phyloP scores from a whole-genome alignment of 2,888 invertebrate genomes.

The Syrista parreyssii region DNA sequence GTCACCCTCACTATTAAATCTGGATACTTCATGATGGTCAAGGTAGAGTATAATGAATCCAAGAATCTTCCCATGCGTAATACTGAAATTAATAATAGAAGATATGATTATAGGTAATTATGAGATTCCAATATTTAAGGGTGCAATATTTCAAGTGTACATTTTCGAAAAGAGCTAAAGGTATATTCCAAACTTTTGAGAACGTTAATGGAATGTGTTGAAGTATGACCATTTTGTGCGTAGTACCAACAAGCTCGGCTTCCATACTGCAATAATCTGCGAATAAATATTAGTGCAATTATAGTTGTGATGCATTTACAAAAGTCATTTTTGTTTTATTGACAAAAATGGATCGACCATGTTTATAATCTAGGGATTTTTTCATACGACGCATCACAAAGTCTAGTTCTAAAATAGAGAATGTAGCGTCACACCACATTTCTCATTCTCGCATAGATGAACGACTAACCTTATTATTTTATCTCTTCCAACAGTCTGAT shows the following conservation, averaged over 20 bases:
- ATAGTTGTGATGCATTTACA: neutral
- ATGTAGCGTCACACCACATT: no score
- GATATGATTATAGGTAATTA: neutral
- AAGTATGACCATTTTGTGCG: conserved; percentile 73
- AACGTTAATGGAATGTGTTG: conserved; percentile 73
- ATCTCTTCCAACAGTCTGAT: conserved; percentile 68
- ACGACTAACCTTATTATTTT: conserved; percentile 66
- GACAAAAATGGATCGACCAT: neutral
- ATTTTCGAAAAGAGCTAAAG: conserved; percentile 86
- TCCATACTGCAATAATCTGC: conserved; percentile 85
- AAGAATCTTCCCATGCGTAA: conserved; percentile 86
- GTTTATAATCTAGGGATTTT: neutral
- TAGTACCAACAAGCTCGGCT: conserved; percentile 85
- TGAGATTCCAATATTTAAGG: neutral
- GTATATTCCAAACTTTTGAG: conserved; percentile 86
- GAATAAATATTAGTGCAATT: conserved; percentile 43
- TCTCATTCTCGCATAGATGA: neutral
- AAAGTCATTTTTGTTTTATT: neutral
- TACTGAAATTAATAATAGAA: conserved; percentile 69
- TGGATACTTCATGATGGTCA: conserved; percentile 78
- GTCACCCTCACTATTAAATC: conserved; percentile 78
- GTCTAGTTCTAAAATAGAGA: neutral
- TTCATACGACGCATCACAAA: neutral
- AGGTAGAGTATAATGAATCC: conserved; percentile 81
- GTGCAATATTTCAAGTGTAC: conserved; percentile 68